Evolutionary conservation across 2,113 vertebrate genomes (phyloP).

Genomic region (Aramus guarauna): DNA sequence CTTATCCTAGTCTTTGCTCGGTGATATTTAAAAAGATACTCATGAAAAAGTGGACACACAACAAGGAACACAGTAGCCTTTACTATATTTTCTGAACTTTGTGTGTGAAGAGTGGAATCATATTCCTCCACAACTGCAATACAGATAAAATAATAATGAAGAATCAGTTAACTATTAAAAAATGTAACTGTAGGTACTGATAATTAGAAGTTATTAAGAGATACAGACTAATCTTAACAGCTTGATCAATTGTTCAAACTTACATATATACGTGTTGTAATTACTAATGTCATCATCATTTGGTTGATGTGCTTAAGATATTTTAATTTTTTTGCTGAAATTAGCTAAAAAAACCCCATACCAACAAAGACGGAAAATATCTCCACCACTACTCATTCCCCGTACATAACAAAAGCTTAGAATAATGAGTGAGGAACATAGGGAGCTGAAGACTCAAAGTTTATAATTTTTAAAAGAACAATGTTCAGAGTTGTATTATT

Average conservation of each 20-base stretch:
- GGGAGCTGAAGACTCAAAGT: not conserved
- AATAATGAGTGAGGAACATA: not conserved
- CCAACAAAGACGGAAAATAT: not conserved
- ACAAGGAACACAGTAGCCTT: not conserved
- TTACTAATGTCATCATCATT: not conserved
- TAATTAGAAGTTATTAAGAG: not conserved
- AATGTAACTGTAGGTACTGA: not conserved
- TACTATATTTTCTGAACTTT: not conserved
- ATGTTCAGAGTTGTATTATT: not conserved
- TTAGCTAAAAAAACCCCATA: not conserved
- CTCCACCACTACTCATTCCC: not conserved
- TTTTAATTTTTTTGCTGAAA: not conserved
- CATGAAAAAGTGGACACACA: not conserved
- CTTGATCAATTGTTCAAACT: not conserved
- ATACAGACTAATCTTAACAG: not conserved
- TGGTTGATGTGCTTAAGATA: not conserved
- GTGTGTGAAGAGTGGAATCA: not conserved
- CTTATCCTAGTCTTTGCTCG: not conserved
- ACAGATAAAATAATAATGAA: not conserved
- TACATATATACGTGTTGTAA: not conserved
- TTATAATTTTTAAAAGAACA: not conserved
- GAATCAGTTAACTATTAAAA: not conserved
- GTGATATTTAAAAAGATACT: not conserved
- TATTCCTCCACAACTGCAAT: not conserved
- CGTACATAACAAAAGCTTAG: not conserved